Evolutionary conservation across 2,888 invertebrate species (phyloP).

Genomic region (Caenorhabditis sp.): DNA sequence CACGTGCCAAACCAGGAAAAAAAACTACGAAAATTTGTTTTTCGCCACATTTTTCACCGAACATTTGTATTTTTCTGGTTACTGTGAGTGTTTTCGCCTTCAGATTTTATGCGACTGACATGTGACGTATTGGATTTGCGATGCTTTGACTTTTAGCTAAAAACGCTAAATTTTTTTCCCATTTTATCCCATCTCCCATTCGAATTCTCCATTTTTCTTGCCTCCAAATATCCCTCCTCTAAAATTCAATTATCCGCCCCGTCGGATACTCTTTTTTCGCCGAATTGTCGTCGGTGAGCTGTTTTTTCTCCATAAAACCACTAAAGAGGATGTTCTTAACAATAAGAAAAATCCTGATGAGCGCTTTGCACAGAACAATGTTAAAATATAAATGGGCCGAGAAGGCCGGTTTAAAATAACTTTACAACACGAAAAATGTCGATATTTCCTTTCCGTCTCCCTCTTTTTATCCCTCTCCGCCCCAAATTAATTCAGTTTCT

Average conservation of each 20-base stretch:
- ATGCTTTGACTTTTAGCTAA: background rate
- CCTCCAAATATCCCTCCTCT: conserved; percentile 2
- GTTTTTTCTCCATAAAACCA: conserved; percentile 5
- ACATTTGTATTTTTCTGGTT: background rate
- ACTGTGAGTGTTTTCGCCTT: no score
- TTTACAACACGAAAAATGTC: no score
- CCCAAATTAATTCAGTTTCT: conserved; percentile 15
- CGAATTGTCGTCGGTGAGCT: background rate
- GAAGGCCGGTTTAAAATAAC: no score
- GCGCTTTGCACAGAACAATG: no score
- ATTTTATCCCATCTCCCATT: background rate
- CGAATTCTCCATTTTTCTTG: background rate
- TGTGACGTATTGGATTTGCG: conserved; percentile 3
- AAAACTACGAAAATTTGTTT: background rate
- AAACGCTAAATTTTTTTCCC: background rate
- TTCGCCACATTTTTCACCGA: background rate
- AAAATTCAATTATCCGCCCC: conserved; percentile 40
- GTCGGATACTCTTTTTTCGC: conserved; percentile 18
- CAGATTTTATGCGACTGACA: background rate
- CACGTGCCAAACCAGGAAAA: background rate
- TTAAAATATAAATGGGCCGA: no score
- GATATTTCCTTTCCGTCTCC: background rate
- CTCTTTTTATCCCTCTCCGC: background rate
- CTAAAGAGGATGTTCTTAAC: no score
- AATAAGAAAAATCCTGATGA: no score